Evolutionary conservation across 2,888 invertebrate species (phyloP), one percentile per base, ranked within the genome.

Genomic region (Caenorhabditis angaria): DNA sequence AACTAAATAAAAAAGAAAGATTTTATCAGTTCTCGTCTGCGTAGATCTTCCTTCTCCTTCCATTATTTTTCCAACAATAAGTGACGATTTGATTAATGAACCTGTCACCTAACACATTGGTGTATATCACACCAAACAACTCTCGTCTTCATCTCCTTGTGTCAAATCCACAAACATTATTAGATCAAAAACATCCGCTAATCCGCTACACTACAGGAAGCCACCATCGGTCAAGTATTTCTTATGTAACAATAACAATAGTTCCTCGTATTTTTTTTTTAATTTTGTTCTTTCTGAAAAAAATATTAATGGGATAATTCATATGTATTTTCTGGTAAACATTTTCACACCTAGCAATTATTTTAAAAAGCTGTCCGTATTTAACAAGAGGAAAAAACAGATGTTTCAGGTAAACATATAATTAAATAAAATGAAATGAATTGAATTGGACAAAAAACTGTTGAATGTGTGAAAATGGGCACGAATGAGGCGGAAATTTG

Each of bases 191-290:
- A 18, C 41, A 41, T 41, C 41, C 41, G 41, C 41, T 41, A 41
- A 41, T 41, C 54, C 27, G 24, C 25, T n/a, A 65, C 65, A 61
- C 65, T 61, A 70, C 48, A 53, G 58, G 53, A 64, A 60, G 58
- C 50, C 51, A 24, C 6, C 54, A 25, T 56, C 65, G 70, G 70
- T 70, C 70, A 70, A 70, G 70, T 70, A 41, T 41, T 41, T 41
- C 18, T 6, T 18, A 41, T 41, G 41, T 41, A 41, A 41, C 18
- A 41, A 41, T 41, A 41, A 41, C 41, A 41, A 41, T 41, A 41
- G 18, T 18, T 18, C 41, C n/a, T n/a, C n/a, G n/a, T n/a, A n/a
- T n/a, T n/a, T n/a, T n/a, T n/a, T n/a, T n/a, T n/a, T n/a, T n/a
- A n/a, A n/a, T n/a, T n/a, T n/a, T n/a, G n/a, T n/a, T n/a, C n/a